Conservation (phyloP, 2,888 invertebrate species). For the Xiphydria camelus region DNA sequence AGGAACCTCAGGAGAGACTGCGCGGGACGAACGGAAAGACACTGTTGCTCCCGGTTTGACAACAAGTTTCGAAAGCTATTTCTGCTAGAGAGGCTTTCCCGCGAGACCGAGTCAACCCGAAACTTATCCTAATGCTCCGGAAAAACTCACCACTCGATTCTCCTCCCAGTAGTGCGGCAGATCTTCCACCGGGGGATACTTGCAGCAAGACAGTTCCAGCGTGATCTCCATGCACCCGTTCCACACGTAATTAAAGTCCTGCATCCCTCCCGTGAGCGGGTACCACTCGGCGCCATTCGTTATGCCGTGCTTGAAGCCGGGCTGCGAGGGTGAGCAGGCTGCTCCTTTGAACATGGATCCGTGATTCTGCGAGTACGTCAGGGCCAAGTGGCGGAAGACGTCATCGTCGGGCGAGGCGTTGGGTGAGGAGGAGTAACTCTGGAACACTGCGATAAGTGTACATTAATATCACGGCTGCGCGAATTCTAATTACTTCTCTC, state of each 20-base stretch:
- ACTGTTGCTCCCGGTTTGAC: neutral
- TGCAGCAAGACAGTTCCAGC: constrained; percentile 91
- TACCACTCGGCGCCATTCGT: constrained; percentile 96
- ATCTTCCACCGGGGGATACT: constrained; percentile 82
- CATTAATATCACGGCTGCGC: too few species aligned
- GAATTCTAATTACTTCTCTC: too few species aligned
- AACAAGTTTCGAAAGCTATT: neutral
- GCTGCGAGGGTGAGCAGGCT: constrained; percentile 76
- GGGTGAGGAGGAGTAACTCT: constrained; percentile 79
- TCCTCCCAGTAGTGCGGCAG: constrained; percentile 85
- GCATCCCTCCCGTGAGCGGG: constrained; percentile 88
- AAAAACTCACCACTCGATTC: constrained; percentile 74
- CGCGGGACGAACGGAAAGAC: constrained; percentile 27
- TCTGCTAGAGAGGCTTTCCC: neutral
- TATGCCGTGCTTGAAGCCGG: constrained; percentile 84
- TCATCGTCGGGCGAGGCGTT: constrained; percentile 91
- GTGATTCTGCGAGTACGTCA: constrained; percentile 85
- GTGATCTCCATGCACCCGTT: constrained; percentile 96
- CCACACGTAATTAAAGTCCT: constrained; percentile 93
- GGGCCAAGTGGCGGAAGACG: constrained; percentile 83
- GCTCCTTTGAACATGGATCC: constrained; percentile 85
- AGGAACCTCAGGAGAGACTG: constrained; percentile 81
- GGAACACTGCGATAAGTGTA: constrained; percentile 76
- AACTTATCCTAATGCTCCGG: neutral
- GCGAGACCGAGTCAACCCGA: constrained; percentile 6